phyloP scores from a whole-genome alignment of 2,113 vertebrate species.

The Leucosticte australis region DNA sequence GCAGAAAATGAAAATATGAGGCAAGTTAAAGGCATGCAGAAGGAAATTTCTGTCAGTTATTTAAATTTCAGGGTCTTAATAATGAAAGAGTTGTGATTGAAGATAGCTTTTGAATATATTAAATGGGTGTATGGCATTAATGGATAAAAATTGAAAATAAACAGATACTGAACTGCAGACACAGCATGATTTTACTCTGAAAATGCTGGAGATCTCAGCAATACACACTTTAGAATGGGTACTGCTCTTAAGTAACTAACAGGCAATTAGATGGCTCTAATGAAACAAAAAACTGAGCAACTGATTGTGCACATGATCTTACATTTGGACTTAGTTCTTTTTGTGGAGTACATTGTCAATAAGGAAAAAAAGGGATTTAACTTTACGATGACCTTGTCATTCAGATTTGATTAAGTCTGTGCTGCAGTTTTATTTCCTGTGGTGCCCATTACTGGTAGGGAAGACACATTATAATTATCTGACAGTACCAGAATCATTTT shows the following conservation, averaged over 20 bases:
- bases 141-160: background rate
- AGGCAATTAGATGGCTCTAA: conserved; percentile 31
- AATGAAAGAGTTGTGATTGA: background rate
- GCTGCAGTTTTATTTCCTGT: conserved; percentile 57
- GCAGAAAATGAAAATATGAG: background rate
- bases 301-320: conserved; percentile 20
- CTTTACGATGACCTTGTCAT: conserved; percentile 69
- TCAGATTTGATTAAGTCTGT: conserved; percentile 63
- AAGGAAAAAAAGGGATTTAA: conserved; percentile 39
- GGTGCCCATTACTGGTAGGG: conserved; percentile 42
- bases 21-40: background rate
- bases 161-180: background rate
- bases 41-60: background rate
- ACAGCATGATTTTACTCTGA: background rate
- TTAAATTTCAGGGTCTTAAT: background rate
- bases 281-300: conserved; percentile 32
- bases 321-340: conserved; percentile 27
- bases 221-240: background rate
- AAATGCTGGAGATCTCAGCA: background rate
- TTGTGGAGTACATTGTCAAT: background rate
- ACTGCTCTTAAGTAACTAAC: conserved; percentile 44
- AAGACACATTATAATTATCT: conserved; percentile 63
- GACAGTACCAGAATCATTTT: background rate
- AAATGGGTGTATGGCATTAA: background rate
- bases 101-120: background rate